Percentiles rank a stretch among this genome's conserved stretches.
phyloP scores from a whole-genome alignment of 2,797 vertebrate genomes.

The Chelonia mydas region DNA sequence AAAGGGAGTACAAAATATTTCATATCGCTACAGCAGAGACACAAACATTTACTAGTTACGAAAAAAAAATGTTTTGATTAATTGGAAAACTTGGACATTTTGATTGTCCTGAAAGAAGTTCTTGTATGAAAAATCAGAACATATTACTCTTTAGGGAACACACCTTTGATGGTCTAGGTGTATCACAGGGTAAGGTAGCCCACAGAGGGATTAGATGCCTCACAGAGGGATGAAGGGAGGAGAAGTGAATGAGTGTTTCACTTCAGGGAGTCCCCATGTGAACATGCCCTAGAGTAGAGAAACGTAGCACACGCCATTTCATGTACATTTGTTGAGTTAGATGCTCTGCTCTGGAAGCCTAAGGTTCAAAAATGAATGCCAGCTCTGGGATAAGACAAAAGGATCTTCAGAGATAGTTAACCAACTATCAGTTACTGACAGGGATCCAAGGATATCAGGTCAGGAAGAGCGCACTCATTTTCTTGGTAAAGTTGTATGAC shows the following conservation, averaged over 20 bases:
- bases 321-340: background rate
- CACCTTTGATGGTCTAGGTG: no score
- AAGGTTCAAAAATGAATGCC: background rate
- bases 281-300: background rate
- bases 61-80: no score
- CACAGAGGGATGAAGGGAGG: background rate
- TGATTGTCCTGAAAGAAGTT: no score
- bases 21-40: no score
- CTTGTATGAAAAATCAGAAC: no score
- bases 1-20: no score
- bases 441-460: background rate
- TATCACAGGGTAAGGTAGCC: background rate
- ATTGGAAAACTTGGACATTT: no score
- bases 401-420: background rate
- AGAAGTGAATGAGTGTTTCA: background rate
- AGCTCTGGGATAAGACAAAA: background rate
- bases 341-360: background rate
- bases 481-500: background rate
- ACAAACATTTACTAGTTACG: no score
- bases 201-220: background rate
- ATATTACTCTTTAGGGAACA: no score
- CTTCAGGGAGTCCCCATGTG: background rate
- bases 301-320: background rate
- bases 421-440: background rate
- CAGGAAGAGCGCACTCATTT: background rate